These are phyloP conservation scores for Candidula unifasciata DNA, from an alignment of 2,888 invertebrate genomes.

Conservation along the genomic window DNA sequence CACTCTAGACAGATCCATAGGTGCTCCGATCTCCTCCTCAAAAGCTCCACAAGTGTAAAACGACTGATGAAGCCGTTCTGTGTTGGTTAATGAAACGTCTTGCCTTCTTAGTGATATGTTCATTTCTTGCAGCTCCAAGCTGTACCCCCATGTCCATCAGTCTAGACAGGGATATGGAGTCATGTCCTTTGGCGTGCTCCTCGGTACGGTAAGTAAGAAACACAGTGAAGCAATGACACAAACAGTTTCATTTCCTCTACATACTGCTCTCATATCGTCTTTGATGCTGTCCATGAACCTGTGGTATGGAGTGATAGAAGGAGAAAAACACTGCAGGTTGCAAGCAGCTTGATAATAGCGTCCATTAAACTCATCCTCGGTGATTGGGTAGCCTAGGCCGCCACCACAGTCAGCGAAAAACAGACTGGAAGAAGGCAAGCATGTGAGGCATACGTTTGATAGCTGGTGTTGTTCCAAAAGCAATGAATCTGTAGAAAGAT, in stretches of 20 bases:
- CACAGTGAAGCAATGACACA: not conserved
- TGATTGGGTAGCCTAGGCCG: slow-evolving; percentile 64
- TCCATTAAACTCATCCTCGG: slow-evolving; percentile 70
- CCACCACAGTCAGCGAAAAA: slow-evolving; percentile 66
- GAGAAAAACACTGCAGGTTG: slow-evolving; percentile 70
- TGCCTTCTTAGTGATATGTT: too few species aligned
- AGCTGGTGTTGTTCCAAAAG: slow-evolving; percentile 64
- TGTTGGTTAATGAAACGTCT: too few species aligned
- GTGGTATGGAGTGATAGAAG: slow-evolving; percentile 65
- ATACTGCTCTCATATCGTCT: slow-evolving; percentile 41
- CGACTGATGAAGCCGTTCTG: too few species aligned
- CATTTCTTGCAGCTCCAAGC: too few species aligned
- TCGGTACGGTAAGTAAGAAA: too few species aligned
- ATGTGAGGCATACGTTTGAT: slow-evolving; percentile 64
- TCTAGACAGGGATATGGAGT: too few species aligned
- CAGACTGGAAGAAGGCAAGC: slow-evolving; percentile 60
- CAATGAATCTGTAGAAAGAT: slow-evolving; percentile 64
- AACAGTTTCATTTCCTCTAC: not conserved
- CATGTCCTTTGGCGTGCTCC: too few species aligned
- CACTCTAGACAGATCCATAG: too few species aligned
- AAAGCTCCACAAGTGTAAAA: too few species aligned
- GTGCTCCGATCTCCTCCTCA: too few species aligned
- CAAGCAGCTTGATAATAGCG: slow-evolving; percentile 72
- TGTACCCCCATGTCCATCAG: too few species aligned
- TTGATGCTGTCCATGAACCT: slow-evolving; percentile 59